Evolutionary conservation across 2,888 invertebrate genomes (phyloP).

Genomic region (Notodonta ziczac): DNA sequence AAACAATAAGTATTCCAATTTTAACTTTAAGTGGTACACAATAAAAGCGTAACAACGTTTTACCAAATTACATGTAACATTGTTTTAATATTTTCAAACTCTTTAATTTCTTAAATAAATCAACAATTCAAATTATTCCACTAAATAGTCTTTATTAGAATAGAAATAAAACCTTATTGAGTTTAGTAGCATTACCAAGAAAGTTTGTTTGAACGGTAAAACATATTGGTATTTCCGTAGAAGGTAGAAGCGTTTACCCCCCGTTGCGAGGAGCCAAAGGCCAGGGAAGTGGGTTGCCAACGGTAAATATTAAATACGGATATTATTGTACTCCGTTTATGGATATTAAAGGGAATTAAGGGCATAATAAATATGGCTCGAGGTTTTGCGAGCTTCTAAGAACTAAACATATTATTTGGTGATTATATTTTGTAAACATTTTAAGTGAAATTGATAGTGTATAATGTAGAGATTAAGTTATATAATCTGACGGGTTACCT

Average conservation of each 20-base stretch:
- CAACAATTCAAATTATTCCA: background rate
- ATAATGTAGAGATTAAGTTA: too few relatives aligned
- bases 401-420: background rate
- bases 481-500: too few relatives aligned
- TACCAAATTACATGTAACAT: background rate
- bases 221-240: slow-evolving; percentile 40
- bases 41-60: background rate
- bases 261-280: slow-evolving; percentile 46
- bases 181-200: background rate
- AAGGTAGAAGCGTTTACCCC: slow-evolving; percentile 47
- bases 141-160: slow-evolving; percentile 10
- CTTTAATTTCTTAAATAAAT: background rate
- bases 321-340: slow-evolving; percentile 20
- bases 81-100: slow-evolving; percentile 1
- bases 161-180: slow-evolving; percentile 7
- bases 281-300: slow-evolving; percentile 29
- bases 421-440: too few relatives aligned
- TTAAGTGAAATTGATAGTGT: too few relatives aligned
- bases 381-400: background rate
- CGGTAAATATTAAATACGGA: slow-evolving; percentile 29
- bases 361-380: background rate
- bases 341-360: slow-evolving; percentile 1
- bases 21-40: background rate
- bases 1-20: background rate
- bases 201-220: slow-evolving; percentile 19